Conservation (phyloP, 2,888 invertebrate species). For the Spicauda simplicius region DNA sequence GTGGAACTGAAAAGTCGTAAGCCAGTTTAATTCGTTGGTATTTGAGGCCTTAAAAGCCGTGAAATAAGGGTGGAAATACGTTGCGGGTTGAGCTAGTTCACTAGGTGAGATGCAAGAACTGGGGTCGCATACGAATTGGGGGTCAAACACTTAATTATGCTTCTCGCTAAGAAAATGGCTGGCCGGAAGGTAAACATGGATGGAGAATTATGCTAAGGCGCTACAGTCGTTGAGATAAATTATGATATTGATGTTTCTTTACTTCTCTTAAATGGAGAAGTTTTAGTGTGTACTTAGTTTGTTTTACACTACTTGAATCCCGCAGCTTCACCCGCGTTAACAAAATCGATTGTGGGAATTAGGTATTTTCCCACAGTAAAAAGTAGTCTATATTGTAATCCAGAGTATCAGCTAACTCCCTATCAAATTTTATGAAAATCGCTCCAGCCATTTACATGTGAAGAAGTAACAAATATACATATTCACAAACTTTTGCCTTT, state of each 20-base stretch:
- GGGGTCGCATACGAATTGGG: slow-evolving; percentile 42
- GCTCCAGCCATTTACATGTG: too few species aligned
- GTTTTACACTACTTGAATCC: too few species aligned
- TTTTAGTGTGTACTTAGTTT: too few species aligned
- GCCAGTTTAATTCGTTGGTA: background rate
- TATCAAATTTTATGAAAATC: too few species aligned
- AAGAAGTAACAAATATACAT: too few species aligned
- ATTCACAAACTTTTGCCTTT: too few species aligned
- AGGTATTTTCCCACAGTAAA: too few species aligned
- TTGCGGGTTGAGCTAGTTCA: background rate
- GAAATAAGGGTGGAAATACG: slow-evolving; percentile 8
- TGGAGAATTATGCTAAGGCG: slow-evolving; percentile 11
- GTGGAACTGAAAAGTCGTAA: slow-evolving; percentile 16
- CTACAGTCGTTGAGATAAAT: slow-evolving; percentile 16
- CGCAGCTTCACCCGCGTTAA: too few species aligned
- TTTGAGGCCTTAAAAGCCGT: background rate
- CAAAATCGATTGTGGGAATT: too few species aligned
- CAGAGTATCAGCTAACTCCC: too few species aligned
- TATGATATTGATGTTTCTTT: slow-evolving; percentile 10
- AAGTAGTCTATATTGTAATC: too few species aligned
- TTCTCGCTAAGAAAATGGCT: slow-evolving; percentile 40
- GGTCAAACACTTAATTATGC: slow-evolving; percentile 43
- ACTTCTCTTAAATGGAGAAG: too few species aligned
- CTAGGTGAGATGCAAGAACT: slow-evolving; percentile 37
- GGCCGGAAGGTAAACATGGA: slow-evolving; percentile 27